Base-by-base conservation (phyloP, 2,113 vertebrate genomes). In the Trinectes maculatus region DNA sequence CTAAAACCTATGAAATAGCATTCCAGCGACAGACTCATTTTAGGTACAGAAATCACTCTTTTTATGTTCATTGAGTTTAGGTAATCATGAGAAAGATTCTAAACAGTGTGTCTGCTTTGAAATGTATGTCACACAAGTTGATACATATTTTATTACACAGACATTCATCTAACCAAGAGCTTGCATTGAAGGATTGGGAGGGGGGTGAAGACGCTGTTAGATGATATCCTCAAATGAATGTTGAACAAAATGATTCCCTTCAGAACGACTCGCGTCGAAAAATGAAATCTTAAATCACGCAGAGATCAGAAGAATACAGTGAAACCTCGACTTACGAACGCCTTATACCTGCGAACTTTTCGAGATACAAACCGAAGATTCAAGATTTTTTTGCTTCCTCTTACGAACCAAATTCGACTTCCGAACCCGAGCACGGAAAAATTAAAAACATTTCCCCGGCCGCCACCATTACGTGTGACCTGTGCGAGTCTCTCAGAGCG, bases 131-230 rank as follows among this genome's bases (percentile, higher is more conserved):
- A 87, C 10, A 2, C 42, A 69, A 74, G 69, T 36, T 53, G 19
- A 75, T 88, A 15, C 61, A 90, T 88, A 64, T 78, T 89, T 88
- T 25, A 90, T 79, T 10, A 67, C 24, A 72, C 12, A 39, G 48
- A 53, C 24, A 2, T 33, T 40, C 58, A 53, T 55, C 53, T 46
- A 18, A 26, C 57, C 26, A 64, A 78, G 62, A 69, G 75, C 62
- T 51, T 83, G 64, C 40, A 33, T 29, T 31, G 44, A 52, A 61
- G 5, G 52, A 52, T 10, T 40, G 11, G 8, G 72, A 25, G 65
- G 24, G 54, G 36, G 81, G 49, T 42, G 54, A 48, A 60, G 19
- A 37, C 7, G 34, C n/a, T n/a, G 7, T 39, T n/a, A 12, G 1
- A n/a, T 28, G 26, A 15, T 26, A 37, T n/a, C 33, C 33, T 13